These are phyloP conservation scores for Eupeodes latifasciatus DNA, from an alignment of 2,888 invertebrate genomes.

Conservation along the genomic window DNA sequence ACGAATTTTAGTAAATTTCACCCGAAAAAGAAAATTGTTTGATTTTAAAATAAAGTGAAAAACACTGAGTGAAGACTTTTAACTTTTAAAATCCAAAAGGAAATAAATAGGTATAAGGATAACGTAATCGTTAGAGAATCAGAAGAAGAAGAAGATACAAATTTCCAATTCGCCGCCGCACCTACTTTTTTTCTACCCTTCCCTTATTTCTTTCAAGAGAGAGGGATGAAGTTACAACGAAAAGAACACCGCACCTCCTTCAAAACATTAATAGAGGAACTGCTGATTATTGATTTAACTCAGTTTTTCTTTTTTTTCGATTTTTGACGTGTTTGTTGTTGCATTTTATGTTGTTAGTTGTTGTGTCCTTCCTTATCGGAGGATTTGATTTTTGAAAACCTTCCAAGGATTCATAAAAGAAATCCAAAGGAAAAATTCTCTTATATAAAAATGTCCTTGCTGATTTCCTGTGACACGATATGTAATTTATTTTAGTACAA, in stretches of 20 bases:
- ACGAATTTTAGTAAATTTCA: neutral
- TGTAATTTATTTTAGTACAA: neutral
- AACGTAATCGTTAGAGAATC: slow-evolving; percentile 49
- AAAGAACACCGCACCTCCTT: slow-evolving; percentile 5
- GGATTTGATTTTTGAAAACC: neutral
- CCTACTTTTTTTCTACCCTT: slow-evolving; percentile 47
- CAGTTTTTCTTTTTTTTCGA: neutral
- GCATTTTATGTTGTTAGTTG: slow-evolving; percentile 8
- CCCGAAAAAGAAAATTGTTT: neutral
- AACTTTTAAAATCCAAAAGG: neutral
- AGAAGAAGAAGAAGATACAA: slow-evolving; percentile 17
- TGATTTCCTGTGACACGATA: neutral
- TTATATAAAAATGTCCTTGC: neutral
- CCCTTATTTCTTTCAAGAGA: neutral
- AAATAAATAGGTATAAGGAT: slow-evolving; percentile 18
- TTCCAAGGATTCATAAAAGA: neutral
- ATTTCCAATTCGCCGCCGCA: slow-evolving; percentile 63
- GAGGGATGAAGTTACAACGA: slow-evolving; percentile 14
- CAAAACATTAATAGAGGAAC: neutral
- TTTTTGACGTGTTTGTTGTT: slow-evolving; percentile 1
- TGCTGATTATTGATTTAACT: slow-evolving; percentile 39
- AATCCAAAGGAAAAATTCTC: neutral
- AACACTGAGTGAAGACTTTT: neutral
- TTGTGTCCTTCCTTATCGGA: neutral
- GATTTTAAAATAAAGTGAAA: neutral